Base-by-base conservation (phyloP, 2,888 invertebrate genomes). In the Stegophylla sp. region DNA sequence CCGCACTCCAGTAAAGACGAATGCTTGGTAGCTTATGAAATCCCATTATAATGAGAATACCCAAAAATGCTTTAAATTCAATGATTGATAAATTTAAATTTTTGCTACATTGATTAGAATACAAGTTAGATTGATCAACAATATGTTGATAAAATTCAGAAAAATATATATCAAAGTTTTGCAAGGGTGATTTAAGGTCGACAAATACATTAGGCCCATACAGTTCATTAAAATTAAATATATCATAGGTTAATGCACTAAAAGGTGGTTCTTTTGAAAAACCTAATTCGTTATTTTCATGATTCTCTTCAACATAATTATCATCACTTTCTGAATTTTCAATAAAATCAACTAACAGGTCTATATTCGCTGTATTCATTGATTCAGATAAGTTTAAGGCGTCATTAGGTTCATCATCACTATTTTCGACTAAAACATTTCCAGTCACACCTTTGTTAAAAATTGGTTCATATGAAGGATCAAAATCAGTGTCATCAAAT, bases 61-160 rank as follows among this genome's bases (percentile, higher is more conserved):
- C n/a, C n/a, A 66, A 43, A 66, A 66, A 66, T 7, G 66, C 43
- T 66, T 66, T 66, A 9, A 66, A 23, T 43, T 66, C 66, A 28
- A 10, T 23, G 7, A 56, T 56, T 9, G 45, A 45, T 10, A 45
- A 45, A 45, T 45, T 45, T 45, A 45, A 45, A 45, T 45, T 45
- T 45, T 45, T 45, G 45, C 45, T 12, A 45, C 45, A 45, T 45
- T 45, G 45, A 12, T 45, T 45, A 9, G 45, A 45, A 12, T 45
- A 45, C 45, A 45, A 61, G 34, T 63, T 63, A 63, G 63, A 63
- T 63, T 63, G 41, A n/a, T 63, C 63, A 63, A 41, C 63, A 63
- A 63, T 63, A 63, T 63, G 41, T 41, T 63, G 63, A 63, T 63
- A 63, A 63, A 41, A 63, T 41, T 63, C 63, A 41, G 63, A 63